Percentiles rank a stretch among this genome's conserved stretches.
Evolutionary conservation across 2,888 invertebrate species (phyloP).

Genomic region (Amblyteles armatorius): DNA sequence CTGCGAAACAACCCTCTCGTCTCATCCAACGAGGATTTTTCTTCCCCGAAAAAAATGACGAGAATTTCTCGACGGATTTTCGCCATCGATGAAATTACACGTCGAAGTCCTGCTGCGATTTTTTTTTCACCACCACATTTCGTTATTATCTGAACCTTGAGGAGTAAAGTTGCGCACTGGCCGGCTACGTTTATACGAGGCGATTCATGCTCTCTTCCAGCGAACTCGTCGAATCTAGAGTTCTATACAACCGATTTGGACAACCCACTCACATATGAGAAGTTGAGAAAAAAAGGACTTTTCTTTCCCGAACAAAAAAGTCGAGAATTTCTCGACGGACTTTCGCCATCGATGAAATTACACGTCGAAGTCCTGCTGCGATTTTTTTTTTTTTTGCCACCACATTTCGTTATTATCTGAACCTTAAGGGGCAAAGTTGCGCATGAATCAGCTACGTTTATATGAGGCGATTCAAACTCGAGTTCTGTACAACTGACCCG

Average conservation of each 20-base stretch:
- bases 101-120: background rate
- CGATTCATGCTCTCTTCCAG: background rate
- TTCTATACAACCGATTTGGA: background rate
- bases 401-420: background rate
- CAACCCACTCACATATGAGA: conserved; percentile 24
- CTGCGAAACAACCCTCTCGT: background rate
- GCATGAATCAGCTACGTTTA: too few relatives aligned
- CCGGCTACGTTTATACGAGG: too few relatives aligned
- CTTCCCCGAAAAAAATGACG: background rate
- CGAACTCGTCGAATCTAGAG: background rate
- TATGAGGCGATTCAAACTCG: background rate
- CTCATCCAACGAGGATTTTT: conserved; percentile 5
- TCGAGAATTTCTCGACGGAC: background rate
- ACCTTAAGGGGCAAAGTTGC: background rate
- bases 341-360: background rate
- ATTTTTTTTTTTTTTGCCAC: background rate
- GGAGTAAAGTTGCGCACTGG: background rate
- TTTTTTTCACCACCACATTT: background rate
- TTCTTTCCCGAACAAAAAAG: background rate
- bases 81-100: background rate
- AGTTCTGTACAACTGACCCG: background rate
- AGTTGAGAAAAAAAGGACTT: conserved; percentile 32
- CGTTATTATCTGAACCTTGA: background rate
- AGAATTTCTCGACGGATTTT: background rate
- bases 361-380: background rate